Evolutionary conservation across 2,888 invertebrate species (phyloP).

Genomic region (Lutraria lutraria): DNA sequence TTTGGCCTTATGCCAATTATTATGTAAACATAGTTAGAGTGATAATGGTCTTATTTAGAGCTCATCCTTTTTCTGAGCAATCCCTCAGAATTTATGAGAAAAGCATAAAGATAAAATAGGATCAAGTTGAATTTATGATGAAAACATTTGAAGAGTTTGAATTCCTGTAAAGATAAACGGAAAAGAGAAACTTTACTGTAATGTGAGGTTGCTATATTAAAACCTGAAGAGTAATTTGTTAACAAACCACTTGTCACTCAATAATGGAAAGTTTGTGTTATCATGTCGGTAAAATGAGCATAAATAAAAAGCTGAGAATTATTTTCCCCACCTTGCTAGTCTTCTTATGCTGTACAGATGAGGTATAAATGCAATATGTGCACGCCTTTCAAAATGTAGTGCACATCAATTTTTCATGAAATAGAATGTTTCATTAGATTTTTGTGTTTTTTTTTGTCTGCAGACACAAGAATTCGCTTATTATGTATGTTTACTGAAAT

Average conservation of each 20-base stretch:
- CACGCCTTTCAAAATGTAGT: neutral
- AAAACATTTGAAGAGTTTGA: slow-evolving; percentile 13
- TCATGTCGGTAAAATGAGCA: neutral
- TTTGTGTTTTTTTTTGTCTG: too few species aligned
- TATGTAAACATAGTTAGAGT: neutral
- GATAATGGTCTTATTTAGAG: neutral
- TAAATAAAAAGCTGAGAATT: neutral
- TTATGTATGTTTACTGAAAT: too few species aligned
- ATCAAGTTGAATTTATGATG: slow-evolving; percentile 3
- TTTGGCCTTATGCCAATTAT: neutral
- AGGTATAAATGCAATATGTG: neutral
- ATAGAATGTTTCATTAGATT: neutral
- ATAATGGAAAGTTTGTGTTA: slow-evolving; percentile 25
- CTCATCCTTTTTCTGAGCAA: neutral
- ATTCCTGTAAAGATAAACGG: neutral
- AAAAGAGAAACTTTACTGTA: neutral
- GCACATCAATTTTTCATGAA: neutral
- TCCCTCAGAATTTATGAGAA: slow-evolving; percentile 2
- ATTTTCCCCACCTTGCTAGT: neutral
- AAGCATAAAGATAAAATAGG: neutral
- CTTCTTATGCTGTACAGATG: neutral
- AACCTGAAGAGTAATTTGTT: neutral
- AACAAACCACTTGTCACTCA: slow-evolving; percentile 21
- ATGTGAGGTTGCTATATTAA: neutral
- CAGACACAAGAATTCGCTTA: too few species aligned